phyloP scores from a whole-genome alignment of 2,113 vertebrate species.

The Hyaena hyaena region DNA sequence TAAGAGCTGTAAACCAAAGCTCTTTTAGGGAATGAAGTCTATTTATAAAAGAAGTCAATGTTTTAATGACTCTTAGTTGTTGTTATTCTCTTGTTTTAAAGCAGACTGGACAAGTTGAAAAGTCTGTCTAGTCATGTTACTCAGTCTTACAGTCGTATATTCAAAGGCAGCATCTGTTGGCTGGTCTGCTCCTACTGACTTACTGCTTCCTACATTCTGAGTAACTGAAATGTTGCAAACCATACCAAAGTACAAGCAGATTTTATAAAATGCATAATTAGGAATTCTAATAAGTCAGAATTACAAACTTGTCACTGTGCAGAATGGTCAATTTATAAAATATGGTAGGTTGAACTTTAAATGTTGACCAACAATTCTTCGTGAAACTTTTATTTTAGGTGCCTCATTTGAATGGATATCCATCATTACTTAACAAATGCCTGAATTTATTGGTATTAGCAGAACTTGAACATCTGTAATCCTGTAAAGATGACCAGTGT shows the following conservation, averaged over 20 bases:
- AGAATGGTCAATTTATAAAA: conserved; percentile 50
- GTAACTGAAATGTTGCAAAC: conserved; percentile 3
- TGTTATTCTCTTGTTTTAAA: background rate
- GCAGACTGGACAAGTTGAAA: background rate
- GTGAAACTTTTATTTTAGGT: conserved; percentile 26
- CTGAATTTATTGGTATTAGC: conserved; percentile 37
- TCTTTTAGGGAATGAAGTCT: background rate
- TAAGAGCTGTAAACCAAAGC: background rate
- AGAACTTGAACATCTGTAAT: background rate
- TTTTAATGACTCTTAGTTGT: background rate
- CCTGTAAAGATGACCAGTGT: conserved; percentile 22
- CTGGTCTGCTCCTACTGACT: background rate
- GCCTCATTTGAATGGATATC: conserved; percentile 55
- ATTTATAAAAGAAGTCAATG: background rate
- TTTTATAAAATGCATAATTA: background rate
- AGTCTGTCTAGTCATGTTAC: background rate
- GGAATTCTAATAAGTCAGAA: conserved; percentile 20
- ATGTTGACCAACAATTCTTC: background rate
- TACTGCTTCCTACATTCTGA: background rate
- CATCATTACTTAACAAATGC: conserved; percentile 5
- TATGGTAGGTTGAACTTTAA: background rate
- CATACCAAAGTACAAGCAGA: background rate
- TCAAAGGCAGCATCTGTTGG: background rate
- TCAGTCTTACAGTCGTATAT: background rate
- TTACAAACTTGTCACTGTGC: conserved; percentile 1